phyloP scores from a whole-genome alignment of 2,113 vertebrate genomes.

The Erythrocercus mccallii region DNA sequence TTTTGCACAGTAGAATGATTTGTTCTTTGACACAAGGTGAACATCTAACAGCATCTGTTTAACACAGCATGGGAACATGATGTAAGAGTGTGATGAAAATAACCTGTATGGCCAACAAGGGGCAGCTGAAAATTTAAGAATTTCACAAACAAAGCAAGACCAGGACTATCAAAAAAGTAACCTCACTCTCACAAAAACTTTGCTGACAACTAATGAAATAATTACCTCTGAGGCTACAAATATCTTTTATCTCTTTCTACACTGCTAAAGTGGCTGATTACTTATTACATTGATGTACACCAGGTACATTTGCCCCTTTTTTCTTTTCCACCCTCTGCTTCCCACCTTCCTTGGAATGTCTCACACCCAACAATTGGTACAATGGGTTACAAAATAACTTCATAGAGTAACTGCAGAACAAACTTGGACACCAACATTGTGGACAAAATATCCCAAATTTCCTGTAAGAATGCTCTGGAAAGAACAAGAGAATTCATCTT shows the following conservation, averaged over 20 bases:
- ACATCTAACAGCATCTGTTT: background rate
- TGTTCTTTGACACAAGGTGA: background rate
- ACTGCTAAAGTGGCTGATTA: background rate
- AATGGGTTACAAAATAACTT: background rate
- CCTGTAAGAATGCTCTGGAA: background rate
- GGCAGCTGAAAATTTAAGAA: background rate
- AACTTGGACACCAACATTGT: accelerated
- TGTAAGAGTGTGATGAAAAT: background rate
- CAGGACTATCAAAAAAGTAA: background rate
- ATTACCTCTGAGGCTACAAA: background rate
- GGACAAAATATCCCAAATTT: background rate
- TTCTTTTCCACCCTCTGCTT: background rate
- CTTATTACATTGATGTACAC: no score
- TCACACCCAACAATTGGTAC: accelerated
- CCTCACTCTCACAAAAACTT: background rate
- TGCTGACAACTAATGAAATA: background rate
- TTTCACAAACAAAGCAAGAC: background rate
- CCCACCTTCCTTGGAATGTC: background rate
- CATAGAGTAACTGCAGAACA: background rate
- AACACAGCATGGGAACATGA: background rate
- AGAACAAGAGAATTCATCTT: background rate
- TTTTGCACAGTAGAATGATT: background rate
- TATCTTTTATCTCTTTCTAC: background rate
- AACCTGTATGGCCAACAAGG: background rate
- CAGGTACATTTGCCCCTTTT: background rate